Evolutionary conservation across 2,888 invertebrate species (phyloP).

Genomic region (Drosophila villosipedis): DNA sequence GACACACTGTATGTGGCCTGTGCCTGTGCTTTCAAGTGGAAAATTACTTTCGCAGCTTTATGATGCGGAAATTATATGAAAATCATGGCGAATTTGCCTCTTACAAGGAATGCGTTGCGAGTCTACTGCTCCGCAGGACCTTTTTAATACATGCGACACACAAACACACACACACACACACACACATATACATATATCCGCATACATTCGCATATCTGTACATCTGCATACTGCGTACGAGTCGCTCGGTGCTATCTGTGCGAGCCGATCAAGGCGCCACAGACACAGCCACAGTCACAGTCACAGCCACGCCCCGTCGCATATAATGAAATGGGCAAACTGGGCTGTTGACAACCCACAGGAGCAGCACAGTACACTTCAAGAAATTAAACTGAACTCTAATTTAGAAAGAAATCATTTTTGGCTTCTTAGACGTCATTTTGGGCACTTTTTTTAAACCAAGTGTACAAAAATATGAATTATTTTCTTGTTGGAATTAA

Average conservation of each 20-base stretch:
- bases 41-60: slow-evolving; percentile 85
- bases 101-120: slow-evolving; percentile 69
- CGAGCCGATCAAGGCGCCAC: slow-evolving; percentile 71
- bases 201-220: slow-evolving; percentile 7
- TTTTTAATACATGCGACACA: slow-evolving; percentile 28
- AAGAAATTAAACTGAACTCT: neutral
- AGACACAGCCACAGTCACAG: slow-evolving; percentile 59
- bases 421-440: neutral
- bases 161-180: slow-evolving; percentile 1
- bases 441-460: neutral
- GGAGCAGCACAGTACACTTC: slow-evolving; percentile 5
- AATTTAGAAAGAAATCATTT: neutral
- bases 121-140: slow-evolving; percentile 29
- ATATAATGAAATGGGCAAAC: slow-evolving; percentile 74
- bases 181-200: slow-evolving; percentile 11
- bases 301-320: slow-evolving; percentile 66
- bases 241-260: slow-evolving; percentile 56
- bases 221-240: slow-evolving; percentile 55
- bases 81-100: slow-evolving; percentile 83
- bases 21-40: slow-evolving; percentile 83
- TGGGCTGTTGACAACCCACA: slow-evolving; percentile 60
- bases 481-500: too few relatives aligned
- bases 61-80: slow-evolving; percentile 85
- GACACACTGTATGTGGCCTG: slow-evolving; percentile 38
- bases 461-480: too few relatives aligned